Percentiles rank a stretch among this genome's conserved stretches.
These are phyloP conservation scores for Panulirus ornatus DNA, from an alignment of 1,140 invertebrate genomes.

Conservation along the genomic window DNA sequence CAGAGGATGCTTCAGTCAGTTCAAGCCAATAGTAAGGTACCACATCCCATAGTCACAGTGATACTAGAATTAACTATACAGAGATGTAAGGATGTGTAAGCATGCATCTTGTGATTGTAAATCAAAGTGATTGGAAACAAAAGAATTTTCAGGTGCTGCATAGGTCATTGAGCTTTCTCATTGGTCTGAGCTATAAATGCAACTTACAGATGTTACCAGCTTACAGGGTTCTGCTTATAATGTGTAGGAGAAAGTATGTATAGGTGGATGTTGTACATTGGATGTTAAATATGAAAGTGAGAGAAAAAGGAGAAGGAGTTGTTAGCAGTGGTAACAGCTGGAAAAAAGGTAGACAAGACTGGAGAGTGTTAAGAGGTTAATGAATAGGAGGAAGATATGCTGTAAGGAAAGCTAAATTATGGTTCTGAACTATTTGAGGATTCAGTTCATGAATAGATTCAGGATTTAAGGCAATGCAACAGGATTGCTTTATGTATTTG, in stretches of 20 bases:
- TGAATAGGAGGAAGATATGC: background rate
- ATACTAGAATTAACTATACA: background rate
- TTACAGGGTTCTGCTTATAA: too few species aligned
- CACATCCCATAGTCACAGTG: background rate
- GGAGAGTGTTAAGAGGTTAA: background rate
- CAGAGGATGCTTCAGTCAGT: constrained; percentile 41
- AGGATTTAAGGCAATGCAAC: background rate
- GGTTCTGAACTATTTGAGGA: background rate
- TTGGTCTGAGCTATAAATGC: too few species aligned
- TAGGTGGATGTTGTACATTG: background rate
- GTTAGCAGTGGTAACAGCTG: background rate
- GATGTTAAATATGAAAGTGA: background rate
- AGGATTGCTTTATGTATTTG: background rate
- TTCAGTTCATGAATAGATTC: background rate
- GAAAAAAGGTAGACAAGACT: background rate
- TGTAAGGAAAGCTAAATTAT: background rate
- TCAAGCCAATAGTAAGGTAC: constrained; percentile 31
- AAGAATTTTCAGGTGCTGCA: too few species aligned
- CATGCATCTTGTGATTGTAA: too few species aligned
- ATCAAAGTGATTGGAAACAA: too few species aligned
- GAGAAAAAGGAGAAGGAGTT: background rate
- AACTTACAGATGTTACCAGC: too few species aligned
- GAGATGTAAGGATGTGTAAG: too few species aligned
- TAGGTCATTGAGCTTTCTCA: too few species aligned
- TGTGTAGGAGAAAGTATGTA: too few species aligned